Base-by-base conservation (phyloP, 2,888 invertebrate species). In the Agrypnus murinus region DNA sequence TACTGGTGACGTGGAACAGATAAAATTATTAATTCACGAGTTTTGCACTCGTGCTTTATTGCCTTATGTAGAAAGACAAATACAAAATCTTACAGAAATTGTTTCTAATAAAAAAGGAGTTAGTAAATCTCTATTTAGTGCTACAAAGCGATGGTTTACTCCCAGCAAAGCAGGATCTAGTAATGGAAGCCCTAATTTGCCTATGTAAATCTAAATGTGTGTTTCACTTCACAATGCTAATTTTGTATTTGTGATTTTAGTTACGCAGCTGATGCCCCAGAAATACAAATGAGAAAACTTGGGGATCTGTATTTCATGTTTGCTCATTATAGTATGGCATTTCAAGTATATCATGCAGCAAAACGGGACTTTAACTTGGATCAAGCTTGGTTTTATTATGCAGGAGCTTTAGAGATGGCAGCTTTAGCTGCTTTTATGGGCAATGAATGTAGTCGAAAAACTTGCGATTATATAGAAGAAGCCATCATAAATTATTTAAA, bases 271-370 rank as follows among this genome's bases (percentile, higher is more conserved):
- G 95, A 95, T 81, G 94, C 95, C 17, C 93, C 95, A 0, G 99
- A 99, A 87, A 87, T 99, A 73, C 98, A 99, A 85, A 90, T 96
- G 57, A 90, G 99, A 70, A 92, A 97, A 68, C 86, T 99, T 45
- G 99, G 96, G 0, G 99, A 99, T 86, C 87, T 99, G 6, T 96
- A 97, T 86, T 98, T 99, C 85, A 92, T 99, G 90, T 97, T 98
- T 85, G 95, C 97, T 2, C 93, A 97, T 82, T 98, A 98, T 87
- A 92, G 93, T 75, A 89, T 95, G 76, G 97, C 98, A 6, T 98
- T 95, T 86, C 95, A 96, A 84, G 92, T 95, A 0, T 99, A 98
- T 86, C 97, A 99, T 86, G 92, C 94, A 45, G 96, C 97, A n/a
- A 99, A 99, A 86, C 91, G 97, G 62, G 99, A 99, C 84, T 99